Conservation (phyloP, 2,888 invertebrate species). For the Tryphoninae sp. region DNA sequence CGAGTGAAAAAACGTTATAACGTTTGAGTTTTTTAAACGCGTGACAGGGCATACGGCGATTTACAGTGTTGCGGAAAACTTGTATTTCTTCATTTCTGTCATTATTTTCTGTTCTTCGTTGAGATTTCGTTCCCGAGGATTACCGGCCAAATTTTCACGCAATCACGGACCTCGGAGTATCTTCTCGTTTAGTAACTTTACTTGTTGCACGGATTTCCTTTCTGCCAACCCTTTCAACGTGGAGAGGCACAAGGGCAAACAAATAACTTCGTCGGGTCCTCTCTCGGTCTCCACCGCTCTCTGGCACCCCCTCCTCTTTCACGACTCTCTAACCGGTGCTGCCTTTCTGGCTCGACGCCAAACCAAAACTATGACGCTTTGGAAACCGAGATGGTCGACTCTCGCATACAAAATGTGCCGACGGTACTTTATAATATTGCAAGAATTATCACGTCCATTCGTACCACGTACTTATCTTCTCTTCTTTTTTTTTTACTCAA, state of each 20-base stretch:
- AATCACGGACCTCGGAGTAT: neutral
- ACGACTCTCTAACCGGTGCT: neutral
- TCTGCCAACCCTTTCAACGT: neutral
- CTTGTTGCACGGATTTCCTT: slow-evolving; percentile 5
- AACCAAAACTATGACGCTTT: neutral
- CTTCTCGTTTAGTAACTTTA: neutral
- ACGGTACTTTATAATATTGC: neutral
- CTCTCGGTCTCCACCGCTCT: too few relatives aligned
- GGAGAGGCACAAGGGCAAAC: neutral
- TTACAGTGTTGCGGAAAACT: neutral
- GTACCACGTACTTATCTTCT: too few relatives aligned
- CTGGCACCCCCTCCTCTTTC: neutral
- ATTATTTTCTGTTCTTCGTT: neutral
- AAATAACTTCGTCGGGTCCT: neutral
- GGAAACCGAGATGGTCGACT: neutral
- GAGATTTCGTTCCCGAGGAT: neutral
- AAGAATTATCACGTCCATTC: neutral
- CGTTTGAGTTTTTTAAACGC: neutral
- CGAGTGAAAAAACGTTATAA: neutral
- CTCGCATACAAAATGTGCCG: neutral
- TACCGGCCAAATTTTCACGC: neutral
- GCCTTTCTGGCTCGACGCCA: slow-evolving; percentile 1
- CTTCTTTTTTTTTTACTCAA: too few relatives aligned
- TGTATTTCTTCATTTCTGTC: neutral
- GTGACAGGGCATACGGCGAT: neutral